Conservation (phyloP, 2,888 invertebrate species). For the Incurvaria masculella region DNA sequence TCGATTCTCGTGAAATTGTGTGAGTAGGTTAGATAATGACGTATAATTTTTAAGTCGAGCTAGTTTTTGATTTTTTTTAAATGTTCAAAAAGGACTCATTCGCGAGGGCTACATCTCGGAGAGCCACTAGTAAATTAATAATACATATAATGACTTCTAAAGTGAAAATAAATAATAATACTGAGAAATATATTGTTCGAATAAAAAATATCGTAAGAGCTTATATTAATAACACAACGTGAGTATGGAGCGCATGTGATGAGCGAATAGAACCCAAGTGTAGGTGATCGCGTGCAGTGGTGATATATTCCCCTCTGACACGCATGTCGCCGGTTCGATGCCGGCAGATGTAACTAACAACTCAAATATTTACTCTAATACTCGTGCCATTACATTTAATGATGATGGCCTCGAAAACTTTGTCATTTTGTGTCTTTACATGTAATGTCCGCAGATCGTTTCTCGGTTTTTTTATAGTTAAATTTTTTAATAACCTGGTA, state of each 20-base stretch:
- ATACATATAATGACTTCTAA: too few species aligned
- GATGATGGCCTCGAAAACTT: conserved; percentile 45
- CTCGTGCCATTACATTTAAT: conserved; percentile 40
- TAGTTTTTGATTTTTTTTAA: too few species aligned
- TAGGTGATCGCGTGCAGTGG: conserved; percentile 31
- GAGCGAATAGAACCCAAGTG: conserved; percentile 10
- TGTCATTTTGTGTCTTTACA: conserved; percentile 24
- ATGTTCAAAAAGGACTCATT: too few species aligned
- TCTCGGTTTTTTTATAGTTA: conserved; percentile 4
- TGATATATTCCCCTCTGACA: neutral
- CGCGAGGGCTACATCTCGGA: too few species aligned
- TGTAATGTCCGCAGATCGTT: conserved; percentile 11
- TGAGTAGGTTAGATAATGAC: too few species aligned
- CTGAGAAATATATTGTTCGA: neutral
- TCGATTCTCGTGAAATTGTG: too few species aligned
- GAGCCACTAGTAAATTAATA: too few species aligned
- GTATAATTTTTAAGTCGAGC: too few species aligned
- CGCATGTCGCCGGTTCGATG: conserved; percentile 19
- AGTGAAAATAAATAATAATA: too few species aligned
- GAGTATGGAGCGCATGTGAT: neutral
- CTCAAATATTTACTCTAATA: conserved; percentile 46
- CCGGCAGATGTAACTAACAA: conserved; percentile 36
- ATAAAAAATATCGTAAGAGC: neutral
- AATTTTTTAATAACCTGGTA: too few species aligned
- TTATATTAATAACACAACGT: conserved; percentile 8